phyloP scores from a whole-genome alignment of 1,140 invertebrate species.

The Laodelphax striatellus region DNA sequence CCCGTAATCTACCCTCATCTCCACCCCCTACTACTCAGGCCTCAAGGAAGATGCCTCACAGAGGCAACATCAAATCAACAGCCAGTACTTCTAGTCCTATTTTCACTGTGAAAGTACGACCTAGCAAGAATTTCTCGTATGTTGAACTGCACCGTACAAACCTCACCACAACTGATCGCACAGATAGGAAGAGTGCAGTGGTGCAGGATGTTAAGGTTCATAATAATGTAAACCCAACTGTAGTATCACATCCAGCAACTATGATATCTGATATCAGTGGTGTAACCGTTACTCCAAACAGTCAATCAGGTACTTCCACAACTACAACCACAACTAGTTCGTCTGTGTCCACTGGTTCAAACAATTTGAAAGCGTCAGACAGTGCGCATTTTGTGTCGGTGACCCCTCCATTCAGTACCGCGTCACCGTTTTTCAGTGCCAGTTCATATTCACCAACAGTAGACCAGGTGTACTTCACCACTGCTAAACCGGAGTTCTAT shows the following conservation, averaged over 20 bases:
- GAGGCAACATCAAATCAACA: background rate
- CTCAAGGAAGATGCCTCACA: background rate
- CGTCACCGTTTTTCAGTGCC: background rate
- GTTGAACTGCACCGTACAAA: constrained; percentile 14
- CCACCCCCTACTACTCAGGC: background rate
- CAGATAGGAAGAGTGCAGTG: background rate
- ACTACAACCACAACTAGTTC: background rate
- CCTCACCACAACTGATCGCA: background rate
- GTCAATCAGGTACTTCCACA: background rate
- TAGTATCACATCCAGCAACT: background rate
- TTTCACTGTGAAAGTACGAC: constrained; percentile 17
- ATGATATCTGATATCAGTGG: background rate
- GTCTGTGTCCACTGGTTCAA: background rate
- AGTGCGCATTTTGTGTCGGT: background rate
- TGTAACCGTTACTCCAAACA: background rate
- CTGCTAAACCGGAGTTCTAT: background rate
- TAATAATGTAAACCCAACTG: too few species aligned
- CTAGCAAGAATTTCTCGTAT: constrained; percentile 15
- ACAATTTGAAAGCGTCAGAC: background rate
- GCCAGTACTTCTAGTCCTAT: constrained; percentile 11
- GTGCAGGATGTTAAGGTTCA: too few species aligned
- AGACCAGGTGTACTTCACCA: background rate
- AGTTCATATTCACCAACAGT: background rate
- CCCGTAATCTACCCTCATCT: background rate
- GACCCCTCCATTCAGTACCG: background rate